phyloP scores from a whole-genome alignment of 2,888 invertebrate species.

The Archaeoteleia sp. region DNA sequence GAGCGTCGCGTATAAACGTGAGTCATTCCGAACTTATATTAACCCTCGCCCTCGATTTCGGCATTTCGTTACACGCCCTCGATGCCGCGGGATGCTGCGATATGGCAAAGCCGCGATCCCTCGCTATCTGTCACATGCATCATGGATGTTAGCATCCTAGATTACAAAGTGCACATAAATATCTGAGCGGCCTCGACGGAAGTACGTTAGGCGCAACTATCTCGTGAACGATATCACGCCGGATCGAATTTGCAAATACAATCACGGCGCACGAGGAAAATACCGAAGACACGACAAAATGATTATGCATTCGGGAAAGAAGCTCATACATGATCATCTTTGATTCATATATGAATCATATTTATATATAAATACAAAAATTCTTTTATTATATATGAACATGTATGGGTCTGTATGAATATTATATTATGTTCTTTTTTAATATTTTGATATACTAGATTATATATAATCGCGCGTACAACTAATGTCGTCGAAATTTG shows the following conservation, averaged over 20 bases:
- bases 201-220: conserved; percentile 31
- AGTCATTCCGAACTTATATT: conserved; percentile 45
- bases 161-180: conserved; percentile 54
- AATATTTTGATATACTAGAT: too few species aligned
- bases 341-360: too few species aligned
- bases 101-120: conserved; percentile 19
- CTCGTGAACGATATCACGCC: conserved; percentile 40
- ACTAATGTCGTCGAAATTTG: too few species aligned
- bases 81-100: conserved; percentile 12
- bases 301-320: conserved; percentile 35
- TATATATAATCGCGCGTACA: too few species aligned
- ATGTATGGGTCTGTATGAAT: too few species aligned
- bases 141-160: conserved; percentile 51
- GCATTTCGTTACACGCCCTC: conserved; percentile 44
- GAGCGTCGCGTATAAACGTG: conserved; percentile 37
- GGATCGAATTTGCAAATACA: conserved; percentile 51
- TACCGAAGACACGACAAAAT: conserved; percentile 38
- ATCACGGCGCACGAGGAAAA: conserved; percentile 35
- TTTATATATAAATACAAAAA: too few species aligned
- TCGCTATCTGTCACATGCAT: conserved; percentile 51
- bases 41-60: conserved; percentile 50
- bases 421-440: too few species aligned
- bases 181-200: conserved; percentile 39
- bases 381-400: too few species aligned
- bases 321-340: too few species aligned